phyloP scores from a whole-genome alignment of 2,797 vertebrate species.

The Varecia variegata region DNA sequence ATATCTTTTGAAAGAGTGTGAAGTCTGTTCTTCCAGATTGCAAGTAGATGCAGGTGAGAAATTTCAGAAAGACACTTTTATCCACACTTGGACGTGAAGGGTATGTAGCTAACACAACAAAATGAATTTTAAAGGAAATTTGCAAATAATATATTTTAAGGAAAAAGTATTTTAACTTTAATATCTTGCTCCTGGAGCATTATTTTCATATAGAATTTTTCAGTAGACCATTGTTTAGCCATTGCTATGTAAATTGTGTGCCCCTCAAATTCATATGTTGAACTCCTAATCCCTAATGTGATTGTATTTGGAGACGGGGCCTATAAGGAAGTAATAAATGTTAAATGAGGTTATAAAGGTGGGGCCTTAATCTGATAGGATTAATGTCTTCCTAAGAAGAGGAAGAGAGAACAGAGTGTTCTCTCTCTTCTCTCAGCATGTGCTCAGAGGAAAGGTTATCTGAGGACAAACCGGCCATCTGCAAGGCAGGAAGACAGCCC shows the following conservation, averaged over 20 bases:
- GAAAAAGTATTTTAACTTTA: slow-evolving; percentile 72
- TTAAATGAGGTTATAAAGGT: neutral
- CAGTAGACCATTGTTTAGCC: slow-evolving; percentile 36
- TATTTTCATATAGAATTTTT: slow-evolving; percentile 60
- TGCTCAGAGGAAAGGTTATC: slow-evolving; percentile 1
- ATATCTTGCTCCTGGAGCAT: slow-evolving; percentile 41
- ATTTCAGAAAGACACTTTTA: slow-evolving; percentile 79
- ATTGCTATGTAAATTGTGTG: neutral
- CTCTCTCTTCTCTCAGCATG: neutral
- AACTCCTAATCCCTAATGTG: neutral
- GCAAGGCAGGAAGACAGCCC: neutral
- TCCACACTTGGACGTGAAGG: slow-evolving; percentile 80
- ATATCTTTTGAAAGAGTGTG: slow-evolving; percentile 79
- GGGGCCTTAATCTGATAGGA: neutral
- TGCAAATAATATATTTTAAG: slow-evolving; percentile 78
- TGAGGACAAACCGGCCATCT: neutral
- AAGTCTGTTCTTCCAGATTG: slow-evolving; percentile 80
- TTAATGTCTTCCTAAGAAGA: neutral
- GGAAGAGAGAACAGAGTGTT: neutral
- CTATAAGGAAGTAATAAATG: neutral
- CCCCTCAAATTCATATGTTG: neutral
- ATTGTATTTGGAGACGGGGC: neutral
- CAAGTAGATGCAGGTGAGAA: slow-evolving; percentile 79
- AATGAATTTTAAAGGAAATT: slow-evolving; percentile 80
- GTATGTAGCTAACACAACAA: slow-evolving; percentile 78